Percentiles rank a stretch among this genome's conserved stretches.
Conservation (phyloP, 2,113 vertebrate genomes). For the Hippocampus mohnikei region DNA sequence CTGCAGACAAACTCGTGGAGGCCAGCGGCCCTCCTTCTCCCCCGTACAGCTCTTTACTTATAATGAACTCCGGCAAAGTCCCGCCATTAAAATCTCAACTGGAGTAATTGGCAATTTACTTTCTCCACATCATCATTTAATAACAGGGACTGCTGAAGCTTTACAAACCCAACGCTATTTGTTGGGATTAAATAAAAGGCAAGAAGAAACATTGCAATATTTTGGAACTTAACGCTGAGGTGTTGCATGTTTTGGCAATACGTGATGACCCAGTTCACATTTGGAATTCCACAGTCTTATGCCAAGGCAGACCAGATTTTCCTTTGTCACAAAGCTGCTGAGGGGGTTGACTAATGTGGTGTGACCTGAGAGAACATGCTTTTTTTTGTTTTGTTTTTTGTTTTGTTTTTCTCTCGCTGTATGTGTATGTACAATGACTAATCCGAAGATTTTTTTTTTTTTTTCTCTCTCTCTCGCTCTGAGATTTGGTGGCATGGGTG, state of each 20-base stretch:
- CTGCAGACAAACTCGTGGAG: conserved; percentile 37
- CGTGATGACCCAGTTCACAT: conserved; percentile 1
- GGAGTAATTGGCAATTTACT: conserved; percentile 49
- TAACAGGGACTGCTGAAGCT: conserved; percentile 15
- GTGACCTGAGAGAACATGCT: too few species aligned
- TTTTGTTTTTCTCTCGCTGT: too few species aligned
- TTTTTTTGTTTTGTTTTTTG: too few species aligned
- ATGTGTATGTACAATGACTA: too few species aligned
- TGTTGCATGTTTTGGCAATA: conserved; percentile 7
- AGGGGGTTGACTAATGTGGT: too few species aligned
- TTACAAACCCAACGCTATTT: conserved; percentile 4
- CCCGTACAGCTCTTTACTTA: conserved; percentile 40
- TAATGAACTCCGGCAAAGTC: conserved; percentile 59
- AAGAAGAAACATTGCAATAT: conserved; percentile 24
- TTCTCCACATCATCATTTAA: conserved; percentile 27
- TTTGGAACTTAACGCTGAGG: neutral
- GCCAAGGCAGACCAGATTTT: neutral
- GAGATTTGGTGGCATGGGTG: too few species aligned
- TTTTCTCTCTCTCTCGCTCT: too few species aligned
- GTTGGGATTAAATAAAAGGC: conserved; percentile 23
- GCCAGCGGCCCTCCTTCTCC: conserved; percentile 44
- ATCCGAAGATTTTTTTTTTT: too few species aligned
- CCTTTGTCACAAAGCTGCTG: neutral
- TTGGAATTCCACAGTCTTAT: neutral
- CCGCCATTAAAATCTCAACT: conserved; percentile 40